Conservation (phyloP, 2,888 invertebrate species). For the Hyposoter dolosus region DNA sequence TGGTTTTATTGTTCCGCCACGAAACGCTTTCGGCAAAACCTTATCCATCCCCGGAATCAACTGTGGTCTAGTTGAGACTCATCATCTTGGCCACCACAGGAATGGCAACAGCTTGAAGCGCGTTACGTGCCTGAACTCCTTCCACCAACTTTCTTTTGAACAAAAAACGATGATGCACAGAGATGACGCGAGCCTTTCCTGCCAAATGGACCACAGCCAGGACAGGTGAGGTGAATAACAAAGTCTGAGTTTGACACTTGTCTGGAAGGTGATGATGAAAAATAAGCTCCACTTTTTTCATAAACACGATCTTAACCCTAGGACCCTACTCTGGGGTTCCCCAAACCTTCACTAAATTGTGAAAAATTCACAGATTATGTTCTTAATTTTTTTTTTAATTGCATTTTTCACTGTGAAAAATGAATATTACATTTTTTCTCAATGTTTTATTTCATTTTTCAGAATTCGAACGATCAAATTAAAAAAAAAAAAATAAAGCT, state of each 20-base stretch:
- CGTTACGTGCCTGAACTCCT: not conserved
- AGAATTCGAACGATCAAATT: too few relatives aligned
- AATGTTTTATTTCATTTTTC: too few relatives aligned
- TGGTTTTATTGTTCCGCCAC: not conserved
- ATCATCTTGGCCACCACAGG: not conserved
- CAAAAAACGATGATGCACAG: not conserved
- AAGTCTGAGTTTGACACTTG: not conserved
- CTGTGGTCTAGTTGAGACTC: not conserved
- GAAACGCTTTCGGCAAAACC: slow-evolving; percentile 1
- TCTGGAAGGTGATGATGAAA: not conserved
- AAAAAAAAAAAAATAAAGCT: too few relatives aligned
- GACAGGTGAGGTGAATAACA: not conserved
- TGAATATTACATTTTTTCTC: too few relatives aligned
- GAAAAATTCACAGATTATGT: too few relatives aligned
- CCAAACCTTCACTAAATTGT: too few relatives aligned
- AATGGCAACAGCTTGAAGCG: not conserved
- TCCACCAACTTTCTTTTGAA: not conserved
- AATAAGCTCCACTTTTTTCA: too few relatives aligned
- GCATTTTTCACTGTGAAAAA: too few relatives aligned
- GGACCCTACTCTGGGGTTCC: too few relatives aligned
- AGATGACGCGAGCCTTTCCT: not conserved
- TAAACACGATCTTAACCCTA: too few relatives aligned
- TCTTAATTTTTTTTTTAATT: too few relatives aligned
- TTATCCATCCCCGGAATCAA: not conserved
- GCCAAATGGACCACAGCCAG: not conserved